Evolutionary conservation across 2,113 vertebrate genomes (phyloP).

Genomic region (Prinia subflava): DNA sequence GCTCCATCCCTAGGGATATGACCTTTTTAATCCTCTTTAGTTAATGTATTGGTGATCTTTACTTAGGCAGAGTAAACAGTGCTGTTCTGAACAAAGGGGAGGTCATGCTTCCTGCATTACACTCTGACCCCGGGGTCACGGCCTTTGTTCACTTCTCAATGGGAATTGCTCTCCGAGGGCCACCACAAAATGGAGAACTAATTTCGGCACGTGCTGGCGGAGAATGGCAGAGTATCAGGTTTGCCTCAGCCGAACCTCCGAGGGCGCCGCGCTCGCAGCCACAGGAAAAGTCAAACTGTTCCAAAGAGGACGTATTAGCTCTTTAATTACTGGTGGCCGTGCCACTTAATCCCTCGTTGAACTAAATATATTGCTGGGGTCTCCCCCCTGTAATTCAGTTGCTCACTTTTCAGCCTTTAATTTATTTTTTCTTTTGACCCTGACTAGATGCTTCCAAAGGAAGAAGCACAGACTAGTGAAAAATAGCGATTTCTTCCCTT

Average conservation of each 20-base stretch:
- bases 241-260: not conserved
- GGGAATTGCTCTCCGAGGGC: conserved; percentile 85
- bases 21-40: conserved; percentile 88
- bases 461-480: not conserved
- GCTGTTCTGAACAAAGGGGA: conserved; percentile 77
- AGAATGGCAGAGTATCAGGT: conserved; percentile 59
- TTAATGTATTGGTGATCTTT: conserved; percentile 93
- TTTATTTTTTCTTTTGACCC: not conserved
- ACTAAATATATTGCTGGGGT: not conserved
- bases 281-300: not conserved
- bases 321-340: not conserved
- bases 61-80: conserved; percentile 93
- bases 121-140: conserved; percentile 85
- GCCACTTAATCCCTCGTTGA: not conserved
- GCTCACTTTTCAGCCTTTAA: not conserved
- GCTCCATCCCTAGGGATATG: conserved; percentile 80
- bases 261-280: not conserved
- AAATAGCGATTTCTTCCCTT: not conserved
- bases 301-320: not conserved
- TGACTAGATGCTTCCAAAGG: not conserved
- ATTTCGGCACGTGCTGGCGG: conserved; percentile 85
- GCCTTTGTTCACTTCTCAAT: conserved; percentile 85
- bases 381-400: not conserved
- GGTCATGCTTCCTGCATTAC: conserved; percentile 84
- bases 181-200: conserved; percentile 85